Conservation (phyloP, 2,888 invertebrate species). For the Congeria kusceri region DNA sequence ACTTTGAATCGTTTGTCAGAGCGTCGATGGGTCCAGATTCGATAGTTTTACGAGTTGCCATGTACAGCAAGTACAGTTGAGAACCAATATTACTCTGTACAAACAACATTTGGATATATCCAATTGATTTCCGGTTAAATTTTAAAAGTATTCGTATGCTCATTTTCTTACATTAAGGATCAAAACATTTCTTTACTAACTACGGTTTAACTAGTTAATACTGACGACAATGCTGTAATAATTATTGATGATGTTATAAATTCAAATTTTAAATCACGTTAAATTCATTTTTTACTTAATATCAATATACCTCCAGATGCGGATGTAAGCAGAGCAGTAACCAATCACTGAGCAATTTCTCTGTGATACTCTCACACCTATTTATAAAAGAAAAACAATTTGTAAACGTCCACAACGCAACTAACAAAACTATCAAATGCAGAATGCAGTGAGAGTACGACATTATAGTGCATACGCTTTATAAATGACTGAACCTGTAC, state of each 20-base stretch:
- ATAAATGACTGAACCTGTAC: conserved; percentile 9
- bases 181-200: too few species aligned
- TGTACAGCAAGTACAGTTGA: conserved; percentile 98
- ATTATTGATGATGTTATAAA: too few species aligned
- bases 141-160: too few species aligned
- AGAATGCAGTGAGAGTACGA: too few species aligned
- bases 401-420: neutral
- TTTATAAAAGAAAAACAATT: neutral
- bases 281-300: too few species aligned
- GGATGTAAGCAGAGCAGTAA: conserved; percentile 58
- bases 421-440: too few species aligned
- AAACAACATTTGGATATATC: neutral
- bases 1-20: conserved; percentile 98
- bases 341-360: conserved; percentile 63
- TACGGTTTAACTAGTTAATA: too few species aligned
- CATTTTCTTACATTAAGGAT: neutral
- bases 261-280: too few species aligned
- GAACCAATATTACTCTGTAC: conserved; percentile 96
- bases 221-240: too few species aligned
- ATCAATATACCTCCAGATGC: conserved; percentile 65
- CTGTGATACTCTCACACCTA: conserved; percentile 60
- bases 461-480: too few species aligned
- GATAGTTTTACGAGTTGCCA: conserved; percentile 99
- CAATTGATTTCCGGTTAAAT: too few species aligned
- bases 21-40: conserved; percentile 99